Evolutionary conservation across 2,113 vertebrate species (phyloP), one percentile per base, ranked within the genome.

Genomic region (Leucosticte australis): DNA sequence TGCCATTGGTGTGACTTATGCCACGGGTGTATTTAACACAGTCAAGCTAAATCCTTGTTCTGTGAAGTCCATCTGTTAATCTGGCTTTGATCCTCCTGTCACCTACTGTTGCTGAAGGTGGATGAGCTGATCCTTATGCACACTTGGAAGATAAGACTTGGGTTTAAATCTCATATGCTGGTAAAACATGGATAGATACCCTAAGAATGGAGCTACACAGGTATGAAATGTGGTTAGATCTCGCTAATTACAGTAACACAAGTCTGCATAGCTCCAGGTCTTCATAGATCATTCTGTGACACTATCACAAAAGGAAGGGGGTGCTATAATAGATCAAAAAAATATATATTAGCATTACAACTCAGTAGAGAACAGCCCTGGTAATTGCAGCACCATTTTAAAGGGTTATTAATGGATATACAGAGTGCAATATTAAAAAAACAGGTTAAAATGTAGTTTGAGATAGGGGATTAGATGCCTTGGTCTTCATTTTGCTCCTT

Each of bases 31-130:
- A 87, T 82, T 87, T 94, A 89, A 84, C 79, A 84, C 28, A 89
- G 88, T 92, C 69, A 83, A 84, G 83, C 47, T 88, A 90, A 97
- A 93, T 87, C 93, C 88, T 80, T 92, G n/a, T 59, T 93, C 83
- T 92, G 52, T 90, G 88, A 90, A 94, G 71, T 74, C 82, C 7
- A 0, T 90, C 92, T 96, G 83, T 95, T 95, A 93, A 92, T 79
- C 88, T 97, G 93, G 83, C 80, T 96, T 90, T 28, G 1, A 90
- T 96, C 83, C 64, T 84, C 14, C 76, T 86, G 68, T 90, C 94
- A 88, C 85, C 79, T 83, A 78, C 92, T 96, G 85, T 19, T 92
- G 57, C 65, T 90, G 88, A 96, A 84, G 78, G 53, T 49, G 49
- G 79, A 87, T 77, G 87, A 95, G 88, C 67, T 80, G 84, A 95